phyloP scores from a whole-genome alignment of 2,113 vertebrate genomes.

The Motacilla tschutschensis region DNA sequence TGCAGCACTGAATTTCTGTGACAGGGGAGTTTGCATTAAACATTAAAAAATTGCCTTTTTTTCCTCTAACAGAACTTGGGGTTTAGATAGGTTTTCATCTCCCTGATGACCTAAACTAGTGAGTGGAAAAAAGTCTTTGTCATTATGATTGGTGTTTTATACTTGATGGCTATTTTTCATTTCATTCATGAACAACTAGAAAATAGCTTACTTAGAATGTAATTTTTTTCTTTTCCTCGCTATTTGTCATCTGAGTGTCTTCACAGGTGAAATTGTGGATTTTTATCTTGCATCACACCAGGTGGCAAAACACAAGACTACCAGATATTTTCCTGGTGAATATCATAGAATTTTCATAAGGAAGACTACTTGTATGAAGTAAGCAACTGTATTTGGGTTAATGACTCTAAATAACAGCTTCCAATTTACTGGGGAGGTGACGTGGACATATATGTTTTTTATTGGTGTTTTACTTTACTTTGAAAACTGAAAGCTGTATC shows the following conservation, averaged over 20 bases:
- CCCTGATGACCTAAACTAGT: not conserved
- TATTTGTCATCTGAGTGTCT: not conserved
- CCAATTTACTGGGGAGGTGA: not conserved
- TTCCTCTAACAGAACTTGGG: conserved; percentile 6
- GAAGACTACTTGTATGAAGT: not conserved
- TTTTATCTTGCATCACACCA: not conserved
- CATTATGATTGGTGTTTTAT: not conserved
- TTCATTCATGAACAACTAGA: not conserved
- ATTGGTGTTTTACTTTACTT: not conserved
- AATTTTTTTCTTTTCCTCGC: not conserved
- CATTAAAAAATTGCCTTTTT: conserved; percentile 3
- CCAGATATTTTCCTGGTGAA: not conserved
- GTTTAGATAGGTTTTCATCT: conserved; percentile 19
- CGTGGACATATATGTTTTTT: not conserved
- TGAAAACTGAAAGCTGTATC: not conserved
- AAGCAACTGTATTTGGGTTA: not conserved
- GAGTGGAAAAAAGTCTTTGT: conserved; percentile 27
- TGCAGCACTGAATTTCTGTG: conserved; percentile 35
- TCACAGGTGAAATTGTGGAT: not conserved
- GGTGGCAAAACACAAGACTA: not conserved
- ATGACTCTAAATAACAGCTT: not conserved
- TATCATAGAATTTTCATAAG: not conserved
- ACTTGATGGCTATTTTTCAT: not conserved
- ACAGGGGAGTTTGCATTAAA: conserved; percentile 54
- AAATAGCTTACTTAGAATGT: not conserved